Conservation (phyloP, 2,797 vertebrate species). For the Taeniopygia guttata region DNA sequence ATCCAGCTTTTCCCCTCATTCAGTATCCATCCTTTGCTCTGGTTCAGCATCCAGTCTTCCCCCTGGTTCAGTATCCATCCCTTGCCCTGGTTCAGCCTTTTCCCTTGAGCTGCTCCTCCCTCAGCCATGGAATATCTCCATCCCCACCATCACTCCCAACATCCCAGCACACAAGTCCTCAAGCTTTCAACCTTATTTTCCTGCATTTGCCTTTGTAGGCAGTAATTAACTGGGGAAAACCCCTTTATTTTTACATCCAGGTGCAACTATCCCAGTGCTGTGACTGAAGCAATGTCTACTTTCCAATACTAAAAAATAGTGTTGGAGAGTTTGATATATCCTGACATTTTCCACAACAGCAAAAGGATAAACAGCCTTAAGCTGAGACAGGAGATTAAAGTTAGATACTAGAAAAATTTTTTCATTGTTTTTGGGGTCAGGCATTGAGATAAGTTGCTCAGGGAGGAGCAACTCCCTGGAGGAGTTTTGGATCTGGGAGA, state of each 20-base stretch:
- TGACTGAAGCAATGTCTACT: neutral
- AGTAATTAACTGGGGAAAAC: neutral
- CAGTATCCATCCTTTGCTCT: neutral
- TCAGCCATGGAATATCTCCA: neutral
- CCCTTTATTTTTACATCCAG: neutral
- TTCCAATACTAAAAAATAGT: rapidly evolving
- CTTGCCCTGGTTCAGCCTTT: neutral
- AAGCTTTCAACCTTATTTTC: neutral
- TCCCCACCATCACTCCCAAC: neutral
- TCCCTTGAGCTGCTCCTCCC: neutral
- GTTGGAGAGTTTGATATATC: neutral
- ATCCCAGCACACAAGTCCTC: rapidly evolving
- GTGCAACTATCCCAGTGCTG: rapidly evolving
- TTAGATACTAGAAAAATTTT: rapidly evolving
- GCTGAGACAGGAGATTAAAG: too few species aligned
- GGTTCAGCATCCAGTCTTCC: neutral
- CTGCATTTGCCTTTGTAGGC: neutral
- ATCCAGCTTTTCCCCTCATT: neutral
- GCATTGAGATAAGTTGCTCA: neutral
- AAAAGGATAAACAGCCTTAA: neutral
- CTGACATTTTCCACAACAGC: neutral
- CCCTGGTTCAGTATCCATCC: too few species aligned
- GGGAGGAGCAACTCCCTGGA: neutral
- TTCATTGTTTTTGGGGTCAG: neutral
- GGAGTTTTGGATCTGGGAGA: neutral